Percentiles rank a stretch among this genome's conserved stretches.
These are phyloP conservation scores for Champsocephalus esox DNA, from an alignment of 2,797 vertebrate species.

Conservation along the genomic window DNA sequence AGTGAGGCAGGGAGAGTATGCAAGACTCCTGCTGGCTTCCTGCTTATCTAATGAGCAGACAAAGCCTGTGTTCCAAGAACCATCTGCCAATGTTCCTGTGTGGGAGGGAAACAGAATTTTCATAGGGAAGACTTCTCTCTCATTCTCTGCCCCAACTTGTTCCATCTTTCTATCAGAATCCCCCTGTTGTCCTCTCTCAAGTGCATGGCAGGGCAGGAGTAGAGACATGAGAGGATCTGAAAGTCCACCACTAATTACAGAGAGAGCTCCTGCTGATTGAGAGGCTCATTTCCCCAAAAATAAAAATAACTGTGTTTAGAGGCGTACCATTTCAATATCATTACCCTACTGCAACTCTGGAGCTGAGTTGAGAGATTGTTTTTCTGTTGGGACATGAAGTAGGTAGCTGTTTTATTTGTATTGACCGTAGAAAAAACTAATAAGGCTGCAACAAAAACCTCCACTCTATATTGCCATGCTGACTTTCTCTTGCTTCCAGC, in stretches of 20 bases:
- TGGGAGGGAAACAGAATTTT: constrained; percentile 57
- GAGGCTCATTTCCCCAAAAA: constrained; percentile 52
- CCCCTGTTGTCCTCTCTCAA: constrained; percentile 40
- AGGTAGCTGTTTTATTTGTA: constrained; percentile 38
- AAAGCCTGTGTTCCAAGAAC: constrained; percentile 52
- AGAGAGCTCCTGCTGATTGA: constrained; percentile 59
- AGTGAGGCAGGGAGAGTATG: neutral
- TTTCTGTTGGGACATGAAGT: constrained; percentile 4
- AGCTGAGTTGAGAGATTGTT: constrained; percentile 14
- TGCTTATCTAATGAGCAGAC: constrained; percentile 63
- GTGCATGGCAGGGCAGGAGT: constrained; percentile 39
- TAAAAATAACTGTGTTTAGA: constrained; percentile 42
- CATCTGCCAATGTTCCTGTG: constrained; percentile 48
- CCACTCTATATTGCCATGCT: neutral
- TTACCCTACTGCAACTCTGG: constrained; percentile 19
- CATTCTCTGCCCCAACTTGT: constrained; percentile 34
- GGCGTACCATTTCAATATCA: constrained; percentile 36
- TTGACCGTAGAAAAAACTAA: constrained; percentile 12
- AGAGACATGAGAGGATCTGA: constrained; percentile 48
- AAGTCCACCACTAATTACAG: constrained; percentile 66
- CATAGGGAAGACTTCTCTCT: constrained; percentile 54
- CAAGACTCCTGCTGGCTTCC: constrained; percentile 47
- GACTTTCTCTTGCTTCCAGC: constrained; percentile 12
- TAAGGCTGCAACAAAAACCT: constrained; percentile 1
- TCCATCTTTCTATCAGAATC: constrained; percentile 38